Conservation (phyloP, 2,113 vertebrate species). For the Geothlypis trichas region DNA sequence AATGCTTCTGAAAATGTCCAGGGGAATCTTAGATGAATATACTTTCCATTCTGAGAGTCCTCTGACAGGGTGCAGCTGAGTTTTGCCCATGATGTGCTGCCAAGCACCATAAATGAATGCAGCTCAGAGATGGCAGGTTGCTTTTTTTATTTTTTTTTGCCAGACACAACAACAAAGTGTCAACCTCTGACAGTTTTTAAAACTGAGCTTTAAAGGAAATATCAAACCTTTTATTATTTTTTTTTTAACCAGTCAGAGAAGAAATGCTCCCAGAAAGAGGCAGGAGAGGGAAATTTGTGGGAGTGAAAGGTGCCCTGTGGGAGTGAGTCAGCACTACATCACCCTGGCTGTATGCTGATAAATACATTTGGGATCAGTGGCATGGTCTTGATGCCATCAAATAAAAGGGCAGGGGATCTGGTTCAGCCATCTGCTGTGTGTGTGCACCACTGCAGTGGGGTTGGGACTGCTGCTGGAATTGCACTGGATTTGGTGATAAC, state of each 20-base stretch:
- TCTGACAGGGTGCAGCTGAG: slow-evolving; percentile 12
- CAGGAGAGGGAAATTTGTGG: neutral
- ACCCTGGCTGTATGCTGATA: neutral
- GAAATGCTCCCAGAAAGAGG: neutral
- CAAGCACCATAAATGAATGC: slow-evolving; percentile 61
- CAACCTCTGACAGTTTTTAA: slow-evolving; percentile 65
- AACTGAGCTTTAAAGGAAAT: slow-evolving; percentile 59
- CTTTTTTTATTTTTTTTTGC: slow-evolving; percentile 72
- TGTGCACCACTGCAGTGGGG: neutral
- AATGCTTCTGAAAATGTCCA: neutral
- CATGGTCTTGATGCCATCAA: neutral
- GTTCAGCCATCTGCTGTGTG: neutral
- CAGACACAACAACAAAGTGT: slow-evolving; percentile 71
- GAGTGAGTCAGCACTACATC: neutral
- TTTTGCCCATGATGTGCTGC: slow-evolving; percentile 49
- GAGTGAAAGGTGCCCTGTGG: neutral
- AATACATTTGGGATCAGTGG: neutral
- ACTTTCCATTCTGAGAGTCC: neutral
- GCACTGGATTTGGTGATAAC: neutral
- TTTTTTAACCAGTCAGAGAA: neutral
- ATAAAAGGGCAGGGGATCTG: neutral
- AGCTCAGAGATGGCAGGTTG: slow-evolving; percentile 68
- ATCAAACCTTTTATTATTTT: neutral
- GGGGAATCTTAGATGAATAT: neutral
- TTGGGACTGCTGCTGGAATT: neutral